These are phyloP conservation scores for Misgurnus anguillicaudatus DNA, from an alignment of 2,113 vertebrate species.

Conservation along the genomic window DNA sequence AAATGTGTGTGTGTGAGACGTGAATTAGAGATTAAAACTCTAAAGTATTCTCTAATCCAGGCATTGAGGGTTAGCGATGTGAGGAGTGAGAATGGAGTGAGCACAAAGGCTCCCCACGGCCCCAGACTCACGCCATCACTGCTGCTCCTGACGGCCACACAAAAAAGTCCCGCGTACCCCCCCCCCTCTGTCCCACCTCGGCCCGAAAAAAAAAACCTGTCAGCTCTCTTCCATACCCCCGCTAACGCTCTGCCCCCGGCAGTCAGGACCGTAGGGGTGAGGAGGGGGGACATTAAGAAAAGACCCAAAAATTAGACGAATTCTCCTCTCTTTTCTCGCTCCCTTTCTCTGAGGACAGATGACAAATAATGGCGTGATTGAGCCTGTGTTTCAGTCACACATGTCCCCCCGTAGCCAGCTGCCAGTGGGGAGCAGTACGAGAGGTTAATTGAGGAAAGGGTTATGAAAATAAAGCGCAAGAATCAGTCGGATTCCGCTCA, in stretches of 20 bases:
- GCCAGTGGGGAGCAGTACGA: conserved; percentile 54
- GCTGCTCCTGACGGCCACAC: conserved; percentile 64
- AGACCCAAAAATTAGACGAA: conserved; percentile 55
- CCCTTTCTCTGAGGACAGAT: conserved; percentile 63
- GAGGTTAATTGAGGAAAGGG: conserved; percentile 76
- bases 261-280: conserved; percentile 49
- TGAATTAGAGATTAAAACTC: conserved; percentile 74
- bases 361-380: conserved; percentile 71
- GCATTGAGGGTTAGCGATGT: conserved; percentile 69
- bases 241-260: conserved; percentile 23
- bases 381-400: conserved; percentile 52
- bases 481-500: conserved; percentile 64
- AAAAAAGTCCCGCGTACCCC: conserved; percentile 63
- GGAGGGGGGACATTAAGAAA: conserved; percentile 53
- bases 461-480: conserved; percentile 78
- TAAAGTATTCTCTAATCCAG: conserved; percentile 71
- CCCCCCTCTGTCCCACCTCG: not conserved
- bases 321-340: conserved; percentile 59
- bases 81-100: conserved; percentile 70
- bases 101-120: conserved; percentile 68
- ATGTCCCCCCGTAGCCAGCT: conserved; percentile 37
- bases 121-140: conserved; percentile 69
- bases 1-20: conserved; percentile 34
- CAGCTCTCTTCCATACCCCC: conserved; percentile 39
- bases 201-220: conserved; percentile 46